Conservation (phyloP, 2,888 invertebrate genomes). For the Brachyptera risi region DNA sequence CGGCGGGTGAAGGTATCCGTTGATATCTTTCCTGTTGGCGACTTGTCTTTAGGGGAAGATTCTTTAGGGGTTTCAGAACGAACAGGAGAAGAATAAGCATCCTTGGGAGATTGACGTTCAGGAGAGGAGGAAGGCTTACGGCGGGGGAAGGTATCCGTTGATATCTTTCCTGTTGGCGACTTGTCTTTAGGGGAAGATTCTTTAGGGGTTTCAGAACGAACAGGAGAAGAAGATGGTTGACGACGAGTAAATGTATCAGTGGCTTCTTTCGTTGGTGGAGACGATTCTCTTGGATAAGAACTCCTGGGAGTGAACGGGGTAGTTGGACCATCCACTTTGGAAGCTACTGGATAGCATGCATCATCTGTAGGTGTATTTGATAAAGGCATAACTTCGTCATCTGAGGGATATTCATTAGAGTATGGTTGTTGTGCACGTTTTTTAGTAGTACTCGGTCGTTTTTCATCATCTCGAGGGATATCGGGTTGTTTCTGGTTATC, state of each 20-base stretch:
- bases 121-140: neutral
- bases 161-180: slow-evolving; percentile 2
- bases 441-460: neutral
- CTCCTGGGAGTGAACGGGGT: neutral
- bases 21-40: slow-evolving; percentile 2
- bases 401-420: slow-evolving; percentile 1
- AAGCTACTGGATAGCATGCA: neutral
- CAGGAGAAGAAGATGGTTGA: neutral
- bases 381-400: neutral
- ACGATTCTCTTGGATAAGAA: neutral
- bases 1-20: slow-evolving; percentile 1
- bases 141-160: neutral
- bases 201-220: neutral
- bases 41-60: neutral
- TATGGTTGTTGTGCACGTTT: neutral
- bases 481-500: neutral
- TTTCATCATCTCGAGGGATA: neutral
- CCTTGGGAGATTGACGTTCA: neutral
- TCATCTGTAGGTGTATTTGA: neutral
- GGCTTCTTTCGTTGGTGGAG: neutral
- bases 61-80: neutral
- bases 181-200: neutral
- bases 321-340: too few relatives aligned
- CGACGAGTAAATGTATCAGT: slow-evolving; percentile 1
- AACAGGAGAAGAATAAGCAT: slow-evolving; percentile 4